These are phyloP conservation scores for Hirundo rustica DNA, from an alignment of 2,797 vertebrate genomes.

Conservation along the genomic window DNA sequence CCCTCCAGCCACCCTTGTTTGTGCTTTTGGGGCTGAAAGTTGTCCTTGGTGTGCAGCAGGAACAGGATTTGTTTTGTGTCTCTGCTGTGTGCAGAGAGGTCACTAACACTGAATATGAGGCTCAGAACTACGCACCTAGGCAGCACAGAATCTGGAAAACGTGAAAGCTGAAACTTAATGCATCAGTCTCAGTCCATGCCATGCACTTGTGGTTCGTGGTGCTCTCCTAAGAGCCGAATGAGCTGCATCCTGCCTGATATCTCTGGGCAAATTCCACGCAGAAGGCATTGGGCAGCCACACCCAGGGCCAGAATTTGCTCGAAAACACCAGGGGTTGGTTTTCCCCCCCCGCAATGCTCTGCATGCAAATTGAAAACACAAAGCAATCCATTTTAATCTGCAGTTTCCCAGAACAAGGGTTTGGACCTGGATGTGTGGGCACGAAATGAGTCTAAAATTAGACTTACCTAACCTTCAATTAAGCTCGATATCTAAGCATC, in stretches of 20 bases:
- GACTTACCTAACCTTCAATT: conserved; percentile 44
- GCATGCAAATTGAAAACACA: neutral
- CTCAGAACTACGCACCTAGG: neutral
- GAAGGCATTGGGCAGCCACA: conserved; percentile 3
- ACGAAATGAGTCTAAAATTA: conserved; percentile 28
- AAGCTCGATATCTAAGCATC: conserved; percentile 11
- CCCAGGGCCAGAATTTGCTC: conserved; percentile 16
- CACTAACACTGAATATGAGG: neutral
- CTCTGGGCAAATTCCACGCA: conserved; percentile 14
- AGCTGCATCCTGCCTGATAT: conserved; percentile 32
- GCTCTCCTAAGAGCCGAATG: neutral
- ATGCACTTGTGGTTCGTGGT: neutral
- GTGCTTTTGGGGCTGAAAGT: neutral
- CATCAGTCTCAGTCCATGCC: neutral
- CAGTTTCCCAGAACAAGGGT: neutral
- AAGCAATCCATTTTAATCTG: neutral
- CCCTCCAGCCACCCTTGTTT: neutral
- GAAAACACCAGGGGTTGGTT: neutral
- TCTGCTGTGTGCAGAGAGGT: neutral
- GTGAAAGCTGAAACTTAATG: neutral
- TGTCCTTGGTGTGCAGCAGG: neutral
- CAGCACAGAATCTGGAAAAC: neutral
- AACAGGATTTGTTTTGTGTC: neutral
- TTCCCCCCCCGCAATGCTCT: neutral
- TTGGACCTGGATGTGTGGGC: neutral